Conservation (phyloP, 1,140 invertebrate genomes). For the Mercenaria mercenaria region DNA sequence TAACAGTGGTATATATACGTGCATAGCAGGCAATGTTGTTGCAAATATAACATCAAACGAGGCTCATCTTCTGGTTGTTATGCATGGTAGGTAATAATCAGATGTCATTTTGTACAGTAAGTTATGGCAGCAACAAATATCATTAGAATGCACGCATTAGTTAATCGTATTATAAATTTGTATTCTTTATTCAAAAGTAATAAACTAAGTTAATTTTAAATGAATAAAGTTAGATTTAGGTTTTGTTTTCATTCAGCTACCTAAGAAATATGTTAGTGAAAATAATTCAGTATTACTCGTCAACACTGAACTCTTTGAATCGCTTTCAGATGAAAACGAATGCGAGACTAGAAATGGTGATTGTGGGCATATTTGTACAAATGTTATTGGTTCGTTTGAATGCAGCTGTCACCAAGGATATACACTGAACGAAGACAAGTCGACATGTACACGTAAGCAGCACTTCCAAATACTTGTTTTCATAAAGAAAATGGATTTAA, state of each 20-base stretch:
- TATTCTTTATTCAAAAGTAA: too few relatives aligned
- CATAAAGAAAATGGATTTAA: too few relatives aligned
- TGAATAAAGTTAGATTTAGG: too few relatives aligned
- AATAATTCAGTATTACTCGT: too few relatives aligned
- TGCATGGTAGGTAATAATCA: neutral
- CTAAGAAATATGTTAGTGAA: too few relatives aligned
- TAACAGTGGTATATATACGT: neutral
- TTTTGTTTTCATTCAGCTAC: too few relatives aligned
- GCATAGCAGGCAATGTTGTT: constrained; percentile 38
- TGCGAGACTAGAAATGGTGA: neutral
- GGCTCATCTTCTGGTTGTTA: neutral
- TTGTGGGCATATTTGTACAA: neutral
- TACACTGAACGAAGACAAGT: neutral
- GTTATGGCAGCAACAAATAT: too few relatives aligned
- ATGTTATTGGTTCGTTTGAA: neutral
- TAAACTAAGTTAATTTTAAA: too few relatives aligned
- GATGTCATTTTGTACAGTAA: neutral
- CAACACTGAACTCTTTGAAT: too few relatives aligned
- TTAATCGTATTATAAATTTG: too few relatives aligned
- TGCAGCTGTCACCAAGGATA: neutral
- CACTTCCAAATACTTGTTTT: too few relatives aligned
- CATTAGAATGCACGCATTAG: too few relatives aligned
- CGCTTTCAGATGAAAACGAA: constrained; percentile 3
- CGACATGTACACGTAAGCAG: neutral
- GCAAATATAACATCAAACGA: constrained; percentile 21